These are phyloP conservation scores for Lasioglossum lativentre DNA, from an alignment of 2,888 invertebrate species.

Conservation along the genomic window DNA sequence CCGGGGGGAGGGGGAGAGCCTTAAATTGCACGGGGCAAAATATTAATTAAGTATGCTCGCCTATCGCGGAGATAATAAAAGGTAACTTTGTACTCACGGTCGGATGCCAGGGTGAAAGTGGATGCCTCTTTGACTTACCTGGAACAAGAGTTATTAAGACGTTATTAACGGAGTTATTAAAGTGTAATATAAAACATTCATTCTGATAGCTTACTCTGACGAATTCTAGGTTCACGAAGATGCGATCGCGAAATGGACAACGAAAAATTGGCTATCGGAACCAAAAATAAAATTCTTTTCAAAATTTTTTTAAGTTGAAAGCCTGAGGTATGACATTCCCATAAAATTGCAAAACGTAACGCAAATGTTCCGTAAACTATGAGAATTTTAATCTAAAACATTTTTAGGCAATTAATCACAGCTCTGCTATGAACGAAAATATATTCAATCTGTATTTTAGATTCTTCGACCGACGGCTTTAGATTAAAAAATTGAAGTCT, in stretches of 20 bases:
- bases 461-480: too few relatives aligned
- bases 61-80: neutral
- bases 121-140: conserved; percentile 28
- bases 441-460: neutral
- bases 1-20: neutral
- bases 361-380: too few relatives aligned
- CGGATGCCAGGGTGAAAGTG: too few relatives aligned
- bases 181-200: neutral
- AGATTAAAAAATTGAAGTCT: neutral
- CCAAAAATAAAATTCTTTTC: neutral
- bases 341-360: too few relatives aligned
- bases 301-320: neutral
- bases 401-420: neutral
- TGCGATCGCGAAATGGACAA: neutral
- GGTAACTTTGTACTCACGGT: conserved; percentile 20
- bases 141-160: conserved; percentile 26
- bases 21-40: neutral
- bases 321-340: neutral
- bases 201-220: neutral
- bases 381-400: too few relatives aligned
- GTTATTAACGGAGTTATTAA: neutral
- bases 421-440: neutral
- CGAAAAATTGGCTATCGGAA: neutral
- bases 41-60: neutral
- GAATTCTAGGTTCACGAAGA: neutral